Percentiles rank a stretch among this genome's conserved stretches.
Conservation (phyloP, 2,113 vertebrate species). For the Periophthalmodon schlosseri region DNA sequence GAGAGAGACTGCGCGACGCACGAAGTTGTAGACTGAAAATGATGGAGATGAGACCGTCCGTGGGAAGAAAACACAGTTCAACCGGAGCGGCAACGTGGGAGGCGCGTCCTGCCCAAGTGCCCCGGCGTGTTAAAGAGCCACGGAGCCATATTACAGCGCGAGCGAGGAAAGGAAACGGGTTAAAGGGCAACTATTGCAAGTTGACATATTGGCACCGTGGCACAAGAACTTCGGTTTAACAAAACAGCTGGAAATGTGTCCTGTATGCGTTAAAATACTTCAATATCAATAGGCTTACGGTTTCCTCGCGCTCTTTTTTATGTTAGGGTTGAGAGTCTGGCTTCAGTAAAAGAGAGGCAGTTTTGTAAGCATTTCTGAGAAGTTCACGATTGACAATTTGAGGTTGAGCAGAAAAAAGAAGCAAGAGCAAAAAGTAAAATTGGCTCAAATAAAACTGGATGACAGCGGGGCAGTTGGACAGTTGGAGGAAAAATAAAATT, state of each 20-base stretch:
- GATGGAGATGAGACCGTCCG: conserved; percentile 29
- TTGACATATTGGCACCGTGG: not conserved
- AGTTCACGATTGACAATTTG: not conserved
- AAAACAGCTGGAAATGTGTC: not conserved
- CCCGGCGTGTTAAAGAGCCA: not conserved
- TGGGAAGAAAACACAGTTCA: conserved; percentile 55
- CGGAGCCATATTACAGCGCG: not conserved
- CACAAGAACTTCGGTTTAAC: not conserved
- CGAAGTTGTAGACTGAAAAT: conserved; percentile 44
- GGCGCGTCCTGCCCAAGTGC: conserved; percentile 31
- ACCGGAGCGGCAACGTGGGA: conserved; percentile 48
- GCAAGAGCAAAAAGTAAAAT: not conserved
- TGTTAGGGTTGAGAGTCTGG: no score
- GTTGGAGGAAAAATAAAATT: not conserved
- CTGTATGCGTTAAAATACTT: no score
- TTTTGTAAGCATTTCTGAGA: not conserved
- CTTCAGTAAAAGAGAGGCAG: no score
- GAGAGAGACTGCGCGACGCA: conserved; percentile 15
- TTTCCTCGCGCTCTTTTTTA: no score
- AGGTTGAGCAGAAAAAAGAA: not conserved
- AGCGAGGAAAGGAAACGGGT: not conserved
- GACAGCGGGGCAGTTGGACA: not conserved
- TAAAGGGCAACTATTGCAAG: not conserved
- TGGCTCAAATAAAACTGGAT: not conserved
- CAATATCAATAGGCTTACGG: no score